Evolutionary conservation across 1,140 invertebrate species (phyloP).

Genomic region (Protaetia brevitarsis): DNA sequence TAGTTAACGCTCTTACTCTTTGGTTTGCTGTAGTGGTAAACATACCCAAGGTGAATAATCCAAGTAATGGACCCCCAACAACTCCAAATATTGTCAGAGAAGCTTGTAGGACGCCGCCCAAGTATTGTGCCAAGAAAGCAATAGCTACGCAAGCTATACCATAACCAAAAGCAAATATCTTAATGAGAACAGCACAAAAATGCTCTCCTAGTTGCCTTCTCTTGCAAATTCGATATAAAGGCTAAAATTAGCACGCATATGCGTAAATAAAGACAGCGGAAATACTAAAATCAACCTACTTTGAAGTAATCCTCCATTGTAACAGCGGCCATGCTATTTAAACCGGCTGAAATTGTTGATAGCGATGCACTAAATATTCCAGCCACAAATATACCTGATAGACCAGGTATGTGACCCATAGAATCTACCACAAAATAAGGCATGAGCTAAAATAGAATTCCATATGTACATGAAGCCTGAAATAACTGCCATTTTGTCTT

Average conservation of each 20-base stretch:
- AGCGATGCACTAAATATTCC: slow-evolving; percentile 81
- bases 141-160: slow-evolving; percentile 67
- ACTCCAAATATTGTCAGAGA: slow-evolving; percentile 77
- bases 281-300: slow-evolving; percentile 31
- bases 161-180: slow-evolving; percentile 64
- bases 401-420: slow-evolving; percentile 63
- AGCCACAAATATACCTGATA: slow-evolving; percentile 79
- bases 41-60: slow-evolving; percentile 77
- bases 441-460: slow-evolving; percentile 53
- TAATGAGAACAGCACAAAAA: slow-evolving; percentile 51
- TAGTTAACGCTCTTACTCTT: slow-evolving; percentile 37
- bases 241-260: slow-evolving; percentile 41
- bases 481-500: neutral
- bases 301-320: slow-evolving; percentile 80
- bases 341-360: slow-evolving; percentile 78
- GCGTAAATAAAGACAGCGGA: neutral
- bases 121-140: slow-evolving; percentile 69
- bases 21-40: slow-evolving; percentile 62
- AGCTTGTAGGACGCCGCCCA: slow-evolving; percentile 72
- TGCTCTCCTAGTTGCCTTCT: slow-evolving; percentile 35
- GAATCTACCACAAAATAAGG: slow-evolving; percentile 77
- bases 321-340: slow-evolving; percentile 83
- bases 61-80: slow-evolving; percentile 76
- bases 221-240: slow-evolving; percentile 42
- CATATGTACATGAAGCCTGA: neutral